A percentile compares a stretch with the other conserved stretches of the same genome.
Conservation (phyloP, 2,113 vertebrate species). For the Rhinogobius similis region DNA sequence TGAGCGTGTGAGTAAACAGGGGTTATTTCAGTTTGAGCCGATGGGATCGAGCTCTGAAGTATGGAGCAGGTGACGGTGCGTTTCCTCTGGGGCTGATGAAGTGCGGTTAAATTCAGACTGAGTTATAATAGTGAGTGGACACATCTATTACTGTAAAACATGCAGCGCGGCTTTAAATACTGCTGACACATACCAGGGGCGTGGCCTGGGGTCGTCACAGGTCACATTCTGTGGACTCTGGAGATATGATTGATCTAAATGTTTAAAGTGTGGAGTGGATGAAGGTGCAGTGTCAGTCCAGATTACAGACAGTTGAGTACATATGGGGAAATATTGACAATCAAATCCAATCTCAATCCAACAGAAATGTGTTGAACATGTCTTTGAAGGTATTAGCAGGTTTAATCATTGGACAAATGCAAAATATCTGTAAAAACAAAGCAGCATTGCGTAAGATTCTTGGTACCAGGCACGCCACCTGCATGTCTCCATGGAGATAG, state of each 20-base stretch:
- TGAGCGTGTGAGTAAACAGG: slow-evolving; percentile 1
- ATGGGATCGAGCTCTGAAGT: slow-evolving; percentile 6
- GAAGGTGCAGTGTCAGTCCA: no score
- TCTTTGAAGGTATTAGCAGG: no score
- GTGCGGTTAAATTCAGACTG: neutral
- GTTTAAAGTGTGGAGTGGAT: no score
- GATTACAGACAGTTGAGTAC: no score
- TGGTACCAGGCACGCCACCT: no score
- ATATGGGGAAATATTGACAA: no score
- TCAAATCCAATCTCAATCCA: no score
- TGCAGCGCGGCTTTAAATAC: slow-evolving; percentile 59
- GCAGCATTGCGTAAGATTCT: no score
- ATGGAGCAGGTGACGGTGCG: slow-evolving; percentile 35
- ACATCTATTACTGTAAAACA: slow-evolving; percentile 46
- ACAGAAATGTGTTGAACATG: no score
- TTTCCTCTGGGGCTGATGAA: slow-evolving; percentile 7
- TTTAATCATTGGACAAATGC: no score
- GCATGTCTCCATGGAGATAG: no score
- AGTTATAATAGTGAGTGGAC: slow-evolving; percentile 32
- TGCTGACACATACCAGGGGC: slow-evolving; percentile 25
- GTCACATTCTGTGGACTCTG: slow-evolving; percentile 4
- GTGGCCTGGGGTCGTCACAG: slow-evolving; percentile 32
- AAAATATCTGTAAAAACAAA: no score
- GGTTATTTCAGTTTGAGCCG: slow-evolving; percentile 6
- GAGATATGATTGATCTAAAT: neutral